Evolutionary conservation across 1,140 invertebrate species (phyloP), one percentile per base, ranked within the genome.

Genomic region (Drosophila eugracilis): DNA sequence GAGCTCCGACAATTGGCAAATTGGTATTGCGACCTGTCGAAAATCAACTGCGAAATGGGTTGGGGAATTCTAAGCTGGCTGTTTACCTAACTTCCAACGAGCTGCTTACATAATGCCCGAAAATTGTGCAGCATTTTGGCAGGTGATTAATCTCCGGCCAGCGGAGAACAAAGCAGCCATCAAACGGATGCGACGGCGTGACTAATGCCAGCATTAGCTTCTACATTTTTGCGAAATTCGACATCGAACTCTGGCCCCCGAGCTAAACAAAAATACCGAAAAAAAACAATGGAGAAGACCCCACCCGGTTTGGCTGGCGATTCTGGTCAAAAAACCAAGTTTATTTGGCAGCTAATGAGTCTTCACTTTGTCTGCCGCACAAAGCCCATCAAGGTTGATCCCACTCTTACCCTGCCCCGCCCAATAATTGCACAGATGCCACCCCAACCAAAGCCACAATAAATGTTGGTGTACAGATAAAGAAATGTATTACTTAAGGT

Each of bases 181-280:
- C 60, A 41, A 57, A 54, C 59, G 57, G 54, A 62, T 70, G 63
- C 76, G 39, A 21, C 41, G 55, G 39, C 79, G 71, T 86, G 81
- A 85, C 81, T 85, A 85, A 85, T 86, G 83, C 66, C 72, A 79
- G 75, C 74, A 79, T 80, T 85, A 76, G 72, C 57, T 65, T 67
- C 83, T 66, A 78, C 52, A 58, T 55, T 65, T 78, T 78, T 66
- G 76, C 67, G 77, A 85, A 74, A 80, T 60, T 78, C 75, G 57
- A 59, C 76, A 81, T 75, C 73, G 55, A 75, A 72, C 80, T 81
- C 50, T 73, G 55, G 62, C 69, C 48, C 63, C 62, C 34, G 12
- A 45, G 21, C 49, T 19, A 19, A 15, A 24, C 10, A 37, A 39
- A 44, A 59, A 14, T 6, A n/a, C n/a, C n/a, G n/a, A 21, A 17